Base-by-base conservation (phyloP, 2,797 vertebrate genomes). In the Eospalax fontanierii region DNA sequence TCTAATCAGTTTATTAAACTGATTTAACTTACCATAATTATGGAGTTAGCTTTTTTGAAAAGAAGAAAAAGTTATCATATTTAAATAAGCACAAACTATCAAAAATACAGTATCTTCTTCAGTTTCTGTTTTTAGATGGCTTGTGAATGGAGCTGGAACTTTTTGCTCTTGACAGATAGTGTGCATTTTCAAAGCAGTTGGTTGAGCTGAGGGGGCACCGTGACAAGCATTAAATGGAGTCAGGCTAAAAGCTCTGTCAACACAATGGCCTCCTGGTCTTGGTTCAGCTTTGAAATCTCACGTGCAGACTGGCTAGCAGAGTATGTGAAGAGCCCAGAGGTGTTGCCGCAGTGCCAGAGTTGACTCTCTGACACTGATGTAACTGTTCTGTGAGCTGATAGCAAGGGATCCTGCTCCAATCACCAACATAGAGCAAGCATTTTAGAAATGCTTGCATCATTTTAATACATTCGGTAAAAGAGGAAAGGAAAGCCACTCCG, bases 381-480 rank as follows among this genome's bases (percentile, higher is more conserved):
- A n/a, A 75, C 33, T 89, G 43, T 92, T 88, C 75, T 78, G n/a
- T 80, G 84, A 86, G 61, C 74, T 90, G 90, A 59, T 28, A 59
- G 78, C 6, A 74, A 50, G 19, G 90, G 87, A 54, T 65, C 1
- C 4, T 54, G n/a, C 26, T 89, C 65, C 87, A 65, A 80, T 5
- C 11, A 26, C 15, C 9, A 57, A 46, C 2, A 50, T 50, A 71
- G 26, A 87, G 18, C 8, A 88, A 82, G 35, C 38, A n/a, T 81
- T 88, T 46, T 59, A 71, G 43, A 28, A 87, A 50, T 35, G 35
- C 35, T 7, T 35, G 19, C 26, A 38, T 3, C 6, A n/a, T 92
- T 92, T 92, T 91, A 87, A 76, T 80, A 57, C 9, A 74, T 6
- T 18, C 22, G n/a, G 14, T n/a, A n/a, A n/a, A n/a, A n/a, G n/a